These are phyloP conservation scores for Nyctereutes procyonoides DNA, from an alignment of 2,113 vertebrate genomes.

Conservation along the genomic window DNA sequence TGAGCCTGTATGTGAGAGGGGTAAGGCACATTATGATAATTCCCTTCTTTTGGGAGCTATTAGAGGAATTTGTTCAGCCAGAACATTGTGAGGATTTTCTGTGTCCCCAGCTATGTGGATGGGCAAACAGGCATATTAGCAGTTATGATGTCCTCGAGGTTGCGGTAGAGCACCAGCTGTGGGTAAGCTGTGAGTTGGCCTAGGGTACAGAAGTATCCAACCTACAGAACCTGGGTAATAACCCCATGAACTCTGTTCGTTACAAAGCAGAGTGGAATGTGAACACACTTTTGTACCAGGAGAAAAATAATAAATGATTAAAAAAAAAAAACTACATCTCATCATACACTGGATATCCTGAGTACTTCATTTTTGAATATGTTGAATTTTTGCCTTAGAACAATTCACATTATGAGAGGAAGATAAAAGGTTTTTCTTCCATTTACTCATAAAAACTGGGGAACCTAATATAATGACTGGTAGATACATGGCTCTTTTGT, in stretches of 20 bases:
- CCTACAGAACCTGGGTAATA: neutral
- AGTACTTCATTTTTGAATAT: conserved; percentile 26
- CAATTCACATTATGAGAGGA: neutral
- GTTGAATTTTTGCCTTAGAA: neutral
- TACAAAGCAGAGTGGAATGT: neutral
- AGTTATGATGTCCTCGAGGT: neutral
- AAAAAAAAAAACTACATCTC: neutral
- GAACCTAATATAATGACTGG: neutral
- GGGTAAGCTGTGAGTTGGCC: neutral
- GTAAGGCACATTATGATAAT: conserved; percentile 64
- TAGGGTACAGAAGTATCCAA: neutral
- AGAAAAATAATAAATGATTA: conserved; percentile 21
- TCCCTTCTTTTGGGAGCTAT: conserved; percentile 7
- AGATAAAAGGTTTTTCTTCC: neutral
- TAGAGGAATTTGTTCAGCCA: neutral
- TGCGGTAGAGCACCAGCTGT: neutral
- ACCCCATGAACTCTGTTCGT: neutral
- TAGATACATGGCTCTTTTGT: conserved; percentile 23
- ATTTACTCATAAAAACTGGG: neutral
- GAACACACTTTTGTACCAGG: neutral
- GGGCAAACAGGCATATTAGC: neutral
- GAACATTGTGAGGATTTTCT: neutral
- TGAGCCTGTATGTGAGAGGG: conserved; percentile 10
- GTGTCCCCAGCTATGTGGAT: neutral
- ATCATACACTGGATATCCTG: neutral